These are phyloP conservation scores for Tauraco erythrolophus DNA, from an alignment of 2,113 vertebrate species.

Conservation along the genomic window DNA sequence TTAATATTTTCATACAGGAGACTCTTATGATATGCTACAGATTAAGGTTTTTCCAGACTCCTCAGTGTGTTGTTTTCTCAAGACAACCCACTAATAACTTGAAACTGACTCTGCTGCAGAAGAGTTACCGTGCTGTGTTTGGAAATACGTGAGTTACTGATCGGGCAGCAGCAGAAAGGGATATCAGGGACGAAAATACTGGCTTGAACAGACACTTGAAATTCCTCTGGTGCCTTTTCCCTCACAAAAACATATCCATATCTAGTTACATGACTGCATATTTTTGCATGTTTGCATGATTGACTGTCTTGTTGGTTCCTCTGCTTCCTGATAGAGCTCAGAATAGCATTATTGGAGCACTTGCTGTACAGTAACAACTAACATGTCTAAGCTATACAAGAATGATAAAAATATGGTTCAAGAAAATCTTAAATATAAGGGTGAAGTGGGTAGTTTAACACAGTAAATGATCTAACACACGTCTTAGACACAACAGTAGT, in stretches of 20 bases:
- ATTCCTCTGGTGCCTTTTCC: background rate
- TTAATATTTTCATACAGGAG: background rate
- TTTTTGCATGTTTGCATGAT: background rate
- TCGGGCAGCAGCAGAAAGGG: background rate
- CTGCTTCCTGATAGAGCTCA: background rate
- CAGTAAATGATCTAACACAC: background rate
- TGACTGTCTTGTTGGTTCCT: background rate
- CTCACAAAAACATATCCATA: background rate
- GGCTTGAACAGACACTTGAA: background rate
- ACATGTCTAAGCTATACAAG: background rate
- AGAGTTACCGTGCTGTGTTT: background rate
- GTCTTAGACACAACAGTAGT: background rate
- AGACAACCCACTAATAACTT: background rate
- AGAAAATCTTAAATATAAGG: background rate
- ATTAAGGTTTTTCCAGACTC: background rate
- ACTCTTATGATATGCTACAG: background rate
- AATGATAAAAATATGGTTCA: background rate
- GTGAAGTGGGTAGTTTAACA: background rate
- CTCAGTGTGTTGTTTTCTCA: background rate
- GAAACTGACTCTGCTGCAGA: background rate
- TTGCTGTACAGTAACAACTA: background rate
- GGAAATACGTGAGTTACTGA: background rate
- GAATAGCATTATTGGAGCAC: background rate
- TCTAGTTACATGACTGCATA: too few species aligned
- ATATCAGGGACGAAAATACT: background rate